Percentiles rank a stretch among this genome's conserved stretches.
These are phyloP conservation scores for Notiomystis cincta DNA, from an alignment of 2,113 vertebrate species.

Conservation along the genomic window DNA sequence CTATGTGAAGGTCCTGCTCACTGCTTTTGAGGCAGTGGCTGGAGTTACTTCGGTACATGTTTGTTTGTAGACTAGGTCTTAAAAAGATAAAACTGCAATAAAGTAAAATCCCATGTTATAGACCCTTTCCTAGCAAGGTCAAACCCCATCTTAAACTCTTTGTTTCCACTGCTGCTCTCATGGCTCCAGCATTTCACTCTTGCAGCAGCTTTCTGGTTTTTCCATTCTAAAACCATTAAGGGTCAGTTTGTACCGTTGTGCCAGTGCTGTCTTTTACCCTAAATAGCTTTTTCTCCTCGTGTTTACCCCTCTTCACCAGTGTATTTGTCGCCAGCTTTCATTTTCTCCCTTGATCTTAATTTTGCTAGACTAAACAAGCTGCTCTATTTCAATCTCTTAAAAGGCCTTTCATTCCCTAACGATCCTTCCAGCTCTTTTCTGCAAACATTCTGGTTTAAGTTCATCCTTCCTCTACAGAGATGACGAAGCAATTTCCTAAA, in stretches of 20 bases:
- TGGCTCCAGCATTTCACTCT: background rate
- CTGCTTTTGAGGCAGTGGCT: background rate
- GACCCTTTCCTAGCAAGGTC: background rate
- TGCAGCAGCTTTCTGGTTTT: background rate
- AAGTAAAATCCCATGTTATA: background rate
- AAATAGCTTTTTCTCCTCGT: background rate
- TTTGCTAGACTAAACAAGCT: slow-evolving; percentile 41
- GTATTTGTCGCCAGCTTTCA: background rate
- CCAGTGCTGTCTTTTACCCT: background rate
- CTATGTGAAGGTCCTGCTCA: background rate
- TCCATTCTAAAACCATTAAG: background rate
- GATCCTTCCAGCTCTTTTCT: background rate
- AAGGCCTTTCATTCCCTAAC: background rate
- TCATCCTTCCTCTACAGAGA: background rate
- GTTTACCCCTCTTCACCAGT: background rate
- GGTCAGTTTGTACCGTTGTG: background rate
- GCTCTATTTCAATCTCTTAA: background rate
- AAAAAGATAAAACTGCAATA: background rate
- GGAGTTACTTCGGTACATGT: background rate
- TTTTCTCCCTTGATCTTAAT: background rate
- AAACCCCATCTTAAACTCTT: background rate
- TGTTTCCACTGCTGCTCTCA: background rate
- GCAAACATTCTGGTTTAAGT: background rate
- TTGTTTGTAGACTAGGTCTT: slow-evolving; percentile 9
- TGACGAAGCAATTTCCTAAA: background rate